Percentiles rank a stretch among this genome's conserved stretches.
Conservation (phyloP, 2,888 invertebrate genomes). For the Diabrotica balteata region DNA sequence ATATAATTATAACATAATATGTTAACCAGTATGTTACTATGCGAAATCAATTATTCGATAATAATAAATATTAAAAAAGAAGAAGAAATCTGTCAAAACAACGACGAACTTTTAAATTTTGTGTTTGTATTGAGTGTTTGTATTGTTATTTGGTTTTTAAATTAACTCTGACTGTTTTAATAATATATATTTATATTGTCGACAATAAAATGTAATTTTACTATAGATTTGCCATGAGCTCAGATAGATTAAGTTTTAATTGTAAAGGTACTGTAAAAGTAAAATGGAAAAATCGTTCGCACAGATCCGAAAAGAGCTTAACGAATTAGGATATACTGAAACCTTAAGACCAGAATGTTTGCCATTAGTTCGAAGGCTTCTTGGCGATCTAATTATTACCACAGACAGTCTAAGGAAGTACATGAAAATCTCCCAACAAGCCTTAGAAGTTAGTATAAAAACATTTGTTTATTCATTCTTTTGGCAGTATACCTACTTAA, state of each 20-base stretch:
- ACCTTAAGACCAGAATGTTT: constrained; percentile 77
- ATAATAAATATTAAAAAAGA: no score
- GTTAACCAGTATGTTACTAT: no score
- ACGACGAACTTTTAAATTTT: no score
- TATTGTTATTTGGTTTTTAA: not conserved
- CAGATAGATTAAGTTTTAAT: constrained; percentile 6
- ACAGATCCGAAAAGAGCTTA: constrained; percentile 71
- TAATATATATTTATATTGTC: not conserved
- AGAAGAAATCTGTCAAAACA: no score
- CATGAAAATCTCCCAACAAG: constrained; percentile 76
- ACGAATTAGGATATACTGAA: constrained; percentile 83
- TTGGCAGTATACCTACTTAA: no score
- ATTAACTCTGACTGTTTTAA: not conserved
- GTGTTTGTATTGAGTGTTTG: not conserved
- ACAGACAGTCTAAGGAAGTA: constrained; percentile 87
- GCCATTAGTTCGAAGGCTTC: constrained; percentile 79
- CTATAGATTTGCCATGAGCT: constrained; percentile 5
- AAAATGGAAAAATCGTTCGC: constrained; percentile 53
- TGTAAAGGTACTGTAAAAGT: constrained; percentile 9
- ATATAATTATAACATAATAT: no score
- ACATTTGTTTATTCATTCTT: not conserved
- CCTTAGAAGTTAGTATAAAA: constrained; percentile 65
- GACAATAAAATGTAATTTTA: not conserved
- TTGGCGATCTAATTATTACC: constrained; percentile 85
- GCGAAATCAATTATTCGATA: no score